A percentile compares a stretch with the other conserved stretches of the same genome.
These are phyloP conservation scores for Laothoe populi DNA, from an alignment of 2,888 invertebrate species.

Conservation along the genomic window DNA sequence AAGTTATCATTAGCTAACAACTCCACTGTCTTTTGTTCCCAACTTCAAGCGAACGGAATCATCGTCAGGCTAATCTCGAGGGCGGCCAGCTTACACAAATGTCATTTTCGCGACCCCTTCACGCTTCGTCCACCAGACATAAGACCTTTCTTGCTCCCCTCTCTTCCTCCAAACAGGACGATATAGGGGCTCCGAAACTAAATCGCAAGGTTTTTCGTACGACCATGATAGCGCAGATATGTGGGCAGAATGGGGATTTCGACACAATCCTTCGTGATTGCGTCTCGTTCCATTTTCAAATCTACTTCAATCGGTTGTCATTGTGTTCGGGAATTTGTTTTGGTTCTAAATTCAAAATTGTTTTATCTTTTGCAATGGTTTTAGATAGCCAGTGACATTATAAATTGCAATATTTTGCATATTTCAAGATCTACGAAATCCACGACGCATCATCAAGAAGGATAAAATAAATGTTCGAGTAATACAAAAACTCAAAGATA, in stretches of 20 bases:
- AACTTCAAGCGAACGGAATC: constrained; percentile 52
- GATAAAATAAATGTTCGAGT: too few relatives aligned
- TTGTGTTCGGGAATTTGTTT: constrained; percentile 45
- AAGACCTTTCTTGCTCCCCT: constrained; percentile 46
- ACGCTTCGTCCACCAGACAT: constrained; percentile 50
- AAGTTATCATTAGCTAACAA: not conserved
- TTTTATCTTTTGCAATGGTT: constrained; percentile 6
- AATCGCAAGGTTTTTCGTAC: constrained; percentile 41
- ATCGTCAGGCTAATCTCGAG: constrained; percentile 68
- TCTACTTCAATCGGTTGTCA: constrained; percentile 51
- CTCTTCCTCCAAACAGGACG: constrained; percentile 31
- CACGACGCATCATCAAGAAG: too few relatives aligned
- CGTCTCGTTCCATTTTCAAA: constrained; percentile 64
- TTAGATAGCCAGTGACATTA: not conserved
- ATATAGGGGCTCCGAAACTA: constrained; percentile 37
- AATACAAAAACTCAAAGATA: too few relatives aligned
- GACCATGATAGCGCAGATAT: constrained; percentile 53
- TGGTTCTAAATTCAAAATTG: constrained; percentile 36
- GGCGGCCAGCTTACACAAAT: constrained; percentile 73
- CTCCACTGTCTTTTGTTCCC: constrained; percentile 39
- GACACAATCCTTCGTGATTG: constrained; percentile 67
- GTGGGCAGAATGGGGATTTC: constrained; percentile 60
- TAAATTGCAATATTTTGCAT: not conserved
- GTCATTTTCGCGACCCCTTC: constrained; percentile 73
- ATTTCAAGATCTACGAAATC: too few relatives aligned